Percentiles rank a stretch among this genome's conserved stretches.
phyloP scores from a whole-genome alignment of 2,888 invertebrate genomes.

The Heteropelma amictum region DNA sequence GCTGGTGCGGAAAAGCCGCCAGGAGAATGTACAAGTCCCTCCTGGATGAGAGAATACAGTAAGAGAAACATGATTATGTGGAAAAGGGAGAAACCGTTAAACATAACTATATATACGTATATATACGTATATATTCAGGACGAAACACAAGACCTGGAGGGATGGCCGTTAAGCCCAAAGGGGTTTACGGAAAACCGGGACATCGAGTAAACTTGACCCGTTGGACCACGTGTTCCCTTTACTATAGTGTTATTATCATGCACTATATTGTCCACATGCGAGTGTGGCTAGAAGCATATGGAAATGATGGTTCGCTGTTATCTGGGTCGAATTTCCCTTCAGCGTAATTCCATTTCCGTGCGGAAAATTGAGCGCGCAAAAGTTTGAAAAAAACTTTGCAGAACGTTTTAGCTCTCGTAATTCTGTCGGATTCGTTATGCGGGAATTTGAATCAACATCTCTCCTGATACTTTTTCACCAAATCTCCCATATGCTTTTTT shows the following conservation, averaged over 20 bases:
- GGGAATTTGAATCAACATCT: too few species aligned
- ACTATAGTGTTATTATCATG: slow-evolving; percentile 41
- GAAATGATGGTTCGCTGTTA: slow-evolving; percentile 25
- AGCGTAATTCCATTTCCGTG: background rate
- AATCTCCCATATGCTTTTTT: too few species aligned
- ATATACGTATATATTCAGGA: slow-evolving; percentile 43
- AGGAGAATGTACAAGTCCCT: slow-evolving; percentile 48
- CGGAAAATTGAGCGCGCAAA: background rate
- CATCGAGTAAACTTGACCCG: slow-evolving; percentile 74
- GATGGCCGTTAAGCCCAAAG: slow-evolving; percentile 73
- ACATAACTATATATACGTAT: background rate
- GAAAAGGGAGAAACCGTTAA: slow-evolving; percentile 9
- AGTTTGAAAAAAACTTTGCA: too few species aligned
- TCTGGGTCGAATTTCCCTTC: slow-evolving; percentile 39
- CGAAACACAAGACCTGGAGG: slow-evolving; percentile 69
- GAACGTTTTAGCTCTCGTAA: background rate
- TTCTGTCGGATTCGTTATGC: too few species aligned
- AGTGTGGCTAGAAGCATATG: slow-evolving; percentile 18
- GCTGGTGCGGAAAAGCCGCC: slow-evolving; percentile 33
- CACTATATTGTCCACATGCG: slow-evolving; percentile 47
- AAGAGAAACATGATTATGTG: slow-evolving; percentile 20
- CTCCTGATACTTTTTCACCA: too few species aligned
- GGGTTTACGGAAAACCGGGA: slow-evolving; percentile 72
- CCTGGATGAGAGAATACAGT: slow-evolving; percentile 9
- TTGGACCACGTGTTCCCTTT: slow-evolving; percentile 61